phyloP scores from a whole-genome alignment of 2,888 invertebrate genomes.

The Chrysodeixis includens region DNA sequence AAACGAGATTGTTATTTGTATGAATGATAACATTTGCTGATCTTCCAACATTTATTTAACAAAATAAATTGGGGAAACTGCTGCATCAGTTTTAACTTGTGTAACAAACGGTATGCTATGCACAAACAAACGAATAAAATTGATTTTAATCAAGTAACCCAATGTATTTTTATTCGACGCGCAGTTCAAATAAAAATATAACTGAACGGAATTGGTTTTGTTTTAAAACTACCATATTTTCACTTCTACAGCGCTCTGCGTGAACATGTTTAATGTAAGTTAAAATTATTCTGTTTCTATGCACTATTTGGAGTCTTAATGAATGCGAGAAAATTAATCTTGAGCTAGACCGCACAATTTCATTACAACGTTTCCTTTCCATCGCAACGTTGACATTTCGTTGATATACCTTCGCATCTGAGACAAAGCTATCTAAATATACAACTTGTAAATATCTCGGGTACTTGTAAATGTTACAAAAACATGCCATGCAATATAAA shows the following conservation, averaged over 20 bases:
- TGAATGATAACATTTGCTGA: background rate
- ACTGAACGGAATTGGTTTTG: background rate
- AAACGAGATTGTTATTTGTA: background rate
- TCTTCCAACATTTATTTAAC: background rate
- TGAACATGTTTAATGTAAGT: background rate
- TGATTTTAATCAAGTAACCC: slow-evolving; percentile 4
- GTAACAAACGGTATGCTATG: background rate
- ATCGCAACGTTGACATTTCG: background rate
- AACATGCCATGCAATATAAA: background rate
- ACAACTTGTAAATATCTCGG: background rate
- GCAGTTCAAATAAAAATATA: background rate
- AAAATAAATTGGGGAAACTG: background rate
- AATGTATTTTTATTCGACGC: background rate
- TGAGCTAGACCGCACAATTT: slow-evolving; percentile 4
- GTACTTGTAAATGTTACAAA: too few species aligned
- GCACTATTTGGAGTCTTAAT: slow-evolving; percentile 1
- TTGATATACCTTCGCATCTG: background rate
- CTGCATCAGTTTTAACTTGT: background rate
- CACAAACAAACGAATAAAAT: slow-evolving; percentile 1
- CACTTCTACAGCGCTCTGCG: background rate
- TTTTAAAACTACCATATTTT: background rate
- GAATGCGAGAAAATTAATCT: background rate
- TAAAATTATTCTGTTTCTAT: slow-evolving; percentile 1
- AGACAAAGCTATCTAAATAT: background rate
- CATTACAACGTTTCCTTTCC: background rate